A percentile compares a stretch with the other conserved stretches of the same genome.
These are phyloP conservation scores for Chionodraco myersi DNA, from an alignment of 2,113 vertebrate species.

Conservation along the genomic window DNA sequence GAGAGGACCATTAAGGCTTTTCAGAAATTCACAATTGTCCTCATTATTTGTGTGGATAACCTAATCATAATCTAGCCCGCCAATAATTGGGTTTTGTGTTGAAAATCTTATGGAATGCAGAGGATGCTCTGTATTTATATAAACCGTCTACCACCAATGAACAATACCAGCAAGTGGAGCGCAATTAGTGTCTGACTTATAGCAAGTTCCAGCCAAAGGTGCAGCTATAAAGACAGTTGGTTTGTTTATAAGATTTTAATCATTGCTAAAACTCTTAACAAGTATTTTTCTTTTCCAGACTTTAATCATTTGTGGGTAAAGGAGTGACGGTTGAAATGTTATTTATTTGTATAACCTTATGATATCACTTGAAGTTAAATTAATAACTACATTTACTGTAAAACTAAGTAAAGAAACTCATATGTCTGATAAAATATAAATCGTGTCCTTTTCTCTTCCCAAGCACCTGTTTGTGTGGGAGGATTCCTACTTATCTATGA, in stretches of 20 bases:
- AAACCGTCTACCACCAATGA: conserved; percentile 15
- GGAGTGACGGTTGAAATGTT: neutral
- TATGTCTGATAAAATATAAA: neutral
- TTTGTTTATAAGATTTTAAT: neutral
- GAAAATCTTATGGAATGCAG: conserved; percentile 43
- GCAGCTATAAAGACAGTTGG: conserved; percentile 14
- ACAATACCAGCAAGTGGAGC: conserved; percentile 27
- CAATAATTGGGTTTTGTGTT: conserved; percentile 57
- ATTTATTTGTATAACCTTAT: neutral
- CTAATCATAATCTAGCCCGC: conserved; percentile 44
- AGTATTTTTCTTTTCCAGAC: neutral
- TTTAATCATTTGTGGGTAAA: neutral
- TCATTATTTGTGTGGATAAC: conserved; percentile 67
- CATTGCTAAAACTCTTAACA: neutral
- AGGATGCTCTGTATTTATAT: conserved; percentile 21
- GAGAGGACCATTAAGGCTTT: conserved; percentile 56
- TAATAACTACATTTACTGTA: neutral
- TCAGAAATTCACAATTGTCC: conserved; percentile 59
- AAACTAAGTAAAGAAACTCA: neutral
- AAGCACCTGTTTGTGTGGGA: conserved; percentile 7
- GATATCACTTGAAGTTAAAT: neutral
- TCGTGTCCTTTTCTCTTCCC: neutral
- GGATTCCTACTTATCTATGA: neutral
- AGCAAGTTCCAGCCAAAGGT: conserved; percentile 20
- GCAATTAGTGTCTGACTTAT: conserved; percentile 32